Conservation (phyloP, 2,113 vertebrate genomes). For the Tor tambroides region DNA sequence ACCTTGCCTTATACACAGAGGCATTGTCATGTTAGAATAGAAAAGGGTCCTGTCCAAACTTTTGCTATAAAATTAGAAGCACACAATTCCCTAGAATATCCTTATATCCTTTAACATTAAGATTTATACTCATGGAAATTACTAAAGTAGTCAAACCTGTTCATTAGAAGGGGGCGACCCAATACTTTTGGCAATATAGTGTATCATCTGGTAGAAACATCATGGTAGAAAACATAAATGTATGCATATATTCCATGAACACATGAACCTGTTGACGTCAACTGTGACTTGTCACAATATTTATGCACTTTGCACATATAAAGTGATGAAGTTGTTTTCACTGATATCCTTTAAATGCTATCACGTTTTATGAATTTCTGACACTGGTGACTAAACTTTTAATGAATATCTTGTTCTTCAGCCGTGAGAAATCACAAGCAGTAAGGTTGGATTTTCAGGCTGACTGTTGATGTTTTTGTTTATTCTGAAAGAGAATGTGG, state of each 20-base stretch:
- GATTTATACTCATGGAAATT: too few species aligned
- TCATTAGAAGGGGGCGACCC: too few species aligned
- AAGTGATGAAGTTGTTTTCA: neutral
- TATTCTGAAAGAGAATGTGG: neutral
- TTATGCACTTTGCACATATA: neutral
- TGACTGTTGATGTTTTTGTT: neutral
- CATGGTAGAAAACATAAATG: neutral
- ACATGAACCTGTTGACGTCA: too few species aligned
- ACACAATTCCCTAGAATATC: too few species aligned
- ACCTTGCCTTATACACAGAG: too few species aligned
- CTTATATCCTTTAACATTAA: too few species aligned
- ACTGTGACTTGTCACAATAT: too few species aligned
- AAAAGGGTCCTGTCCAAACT: too few species aligned
- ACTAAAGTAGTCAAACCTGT: too few species aligned
- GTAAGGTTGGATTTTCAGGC: neutral
- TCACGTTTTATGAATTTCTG: neutral
- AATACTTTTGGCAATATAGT: too few species aligned
- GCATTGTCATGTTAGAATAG: too few species aligned
- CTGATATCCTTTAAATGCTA: neutral
- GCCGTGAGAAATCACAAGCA: neutral
- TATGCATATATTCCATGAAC: neutral
- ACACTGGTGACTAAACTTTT: neutral
- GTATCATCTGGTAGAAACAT: slow-evolving; percentile 7
- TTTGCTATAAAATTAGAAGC: too few species aligned
- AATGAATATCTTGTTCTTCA: neutral